Base-by-base conservation (phyloP, 2,113 vertebrate genomes). In the Chaetops frenatus region DNA sequence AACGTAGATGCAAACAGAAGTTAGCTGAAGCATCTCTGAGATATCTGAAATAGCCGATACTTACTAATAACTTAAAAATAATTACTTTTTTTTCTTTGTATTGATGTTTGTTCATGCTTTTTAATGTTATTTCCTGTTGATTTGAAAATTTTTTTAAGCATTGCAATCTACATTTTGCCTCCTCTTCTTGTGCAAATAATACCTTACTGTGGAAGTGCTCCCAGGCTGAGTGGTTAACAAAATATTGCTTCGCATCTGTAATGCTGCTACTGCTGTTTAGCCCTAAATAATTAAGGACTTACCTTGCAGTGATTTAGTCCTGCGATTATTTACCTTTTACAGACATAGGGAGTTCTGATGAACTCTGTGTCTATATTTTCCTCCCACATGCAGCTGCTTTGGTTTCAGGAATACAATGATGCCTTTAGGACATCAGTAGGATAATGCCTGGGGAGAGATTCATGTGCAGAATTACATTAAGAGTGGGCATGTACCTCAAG, bases 351-450 rank as follows among this genome's bases (percentile, higher is more conserved):
- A 86, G 93, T 90, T 92, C 88, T 95, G 76, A 58, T 96, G 90
- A 96, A 96, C 95, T 92, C 73, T 67, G 54, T 82, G 42, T 94
- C 71, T 90, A 0, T 91, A 74, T 95, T 93, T 95, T 90, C 90
- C 91, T 97, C 94, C 95, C 88, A 96, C 90, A 6, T 81, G 60
- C 80, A 83, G 80, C 72, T 80, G 45, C 90, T 95, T 95, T 95
- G 92, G 81, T 93, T 96, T 92, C 80, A 72, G 92, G 80, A 88
- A 74, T 86, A 56, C 92, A 94, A 92, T 28, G 82, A 88, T 96
- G 90, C 90, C 92, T 94, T 79, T 76, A 90, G 94, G 94, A 92
- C 77, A 81, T 53, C 60, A 67, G 69, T 64, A 64, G 80, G 53
- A 40, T 88, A 90, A 77, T 1, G 87, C 93, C 90, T 86, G 81